Evolutionary conservation across 2,888 invertebrate genomes (phyloP).

Genomic region (Callosobruchus maculatus): DNA sequence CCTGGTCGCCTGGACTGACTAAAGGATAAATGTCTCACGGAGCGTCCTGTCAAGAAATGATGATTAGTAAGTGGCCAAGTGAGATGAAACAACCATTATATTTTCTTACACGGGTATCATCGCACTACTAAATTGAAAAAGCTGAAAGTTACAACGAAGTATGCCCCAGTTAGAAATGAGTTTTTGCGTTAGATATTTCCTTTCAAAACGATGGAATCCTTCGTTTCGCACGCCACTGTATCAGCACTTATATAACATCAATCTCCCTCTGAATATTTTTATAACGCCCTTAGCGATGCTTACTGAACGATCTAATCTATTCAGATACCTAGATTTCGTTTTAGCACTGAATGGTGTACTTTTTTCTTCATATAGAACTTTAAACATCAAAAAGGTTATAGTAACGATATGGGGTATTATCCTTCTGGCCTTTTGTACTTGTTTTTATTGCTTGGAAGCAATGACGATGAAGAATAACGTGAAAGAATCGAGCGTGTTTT

Average conservation of each 20-base stretch:
- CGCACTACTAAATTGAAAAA: too few relatives aligned
- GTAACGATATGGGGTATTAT: background rate
- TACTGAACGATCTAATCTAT: background rate
- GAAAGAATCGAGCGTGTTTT: background rate
- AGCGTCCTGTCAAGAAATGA: too few relatives aligned
- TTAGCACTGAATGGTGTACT: background rate
- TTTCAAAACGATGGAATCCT: too few relatives aligned
- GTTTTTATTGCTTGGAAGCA: background rate
- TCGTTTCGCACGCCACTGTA: background rate
- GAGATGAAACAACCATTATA: too few relatives aligned
- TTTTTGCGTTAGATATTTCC: too few relatives aligned
- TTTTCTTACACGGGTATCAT: too few relatives aligned
- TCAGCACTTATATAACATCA: background rate
- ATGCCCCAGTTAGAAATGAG: too few relatives aligned
- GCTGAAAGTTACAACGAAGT: too few relatives aligned
- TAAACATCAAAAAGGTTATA: background rate
- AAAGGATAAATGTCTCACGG: too few relatives aligned
- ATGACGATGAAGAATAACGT: background rate
- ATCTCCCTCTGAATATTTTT: background rate
- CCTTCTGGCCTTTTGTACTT: background rate
- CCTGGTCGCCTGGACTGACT: too few relatives aligned
- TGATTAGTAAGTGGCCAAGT: too few relatives aligned
- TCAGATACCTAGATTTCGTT: background rate
- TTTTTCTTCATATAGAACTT: background rate
- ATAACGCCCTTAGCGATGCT: background rate